Percentiles rank a stretch among this genome's conserved stretches.
Evolutionary conservation across 2,888 invertebrate genomes (phyloP).

Genomic region (Eurytoma californica): DNA sequence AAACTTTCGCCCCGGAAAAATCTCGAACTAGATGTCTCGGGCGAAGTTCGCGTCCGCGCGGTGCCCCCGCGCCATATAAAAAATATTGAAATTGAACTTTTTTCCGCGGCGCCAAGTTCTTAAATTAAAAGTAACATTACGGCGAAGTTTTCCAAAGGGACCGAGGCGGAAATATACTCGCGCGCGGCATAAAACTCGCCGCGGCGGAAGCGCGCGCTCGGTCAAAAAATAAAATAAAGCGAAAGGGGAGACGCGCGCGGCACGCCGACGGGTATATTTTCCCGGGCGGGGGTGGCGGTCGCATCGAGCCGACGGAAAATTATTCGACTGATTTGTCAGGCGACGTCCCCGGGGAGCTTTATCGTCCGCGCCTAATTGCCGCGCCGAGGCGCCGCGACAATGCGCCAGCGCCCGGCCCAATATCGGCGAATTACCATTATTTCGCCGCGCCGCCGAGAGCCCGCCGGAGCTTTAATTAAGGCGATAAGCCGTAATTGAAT

Average conservation of each 20-base stretch:
- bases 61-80: neutral
- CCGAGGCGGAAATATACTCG: neutral
- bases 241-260: too few species aligned
- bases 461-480: conserved; percentile 31
- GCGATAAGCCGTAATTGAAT: conserved; percentile 37
- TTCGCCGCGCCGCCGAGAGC: neutral
- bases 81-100: conserved; percentile 29
- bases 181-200: neutral
- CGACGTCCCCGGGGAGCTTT: neutral
- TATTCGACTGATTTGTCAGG: neutral
- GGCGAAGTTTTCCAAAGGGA: conserved; percentile 1
- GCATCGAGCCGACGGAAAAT: neutral
- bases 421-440: conserved; percentile 24
- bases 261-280: too few species aligned
- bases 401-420: neutral
- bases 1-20: neutral
- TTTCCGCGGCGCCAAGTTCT: neutral
- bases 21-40: neutral
- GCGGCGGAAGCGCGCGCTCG: neutral
- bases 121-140: conserved; percentile 19
- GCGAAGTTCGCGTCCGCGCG: too few species aligned
- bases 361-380: neutral
- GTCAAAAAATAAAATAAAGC: neutral
- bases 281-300: neutral
- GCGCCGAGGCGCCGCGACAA: neutral